Percentiles rank a stretch among this genome's conserved stretches.
phyloP scores from a whole-genome alignment of 2,797 vertebrate genomes.

The Enteromius argenteus region DNA sequence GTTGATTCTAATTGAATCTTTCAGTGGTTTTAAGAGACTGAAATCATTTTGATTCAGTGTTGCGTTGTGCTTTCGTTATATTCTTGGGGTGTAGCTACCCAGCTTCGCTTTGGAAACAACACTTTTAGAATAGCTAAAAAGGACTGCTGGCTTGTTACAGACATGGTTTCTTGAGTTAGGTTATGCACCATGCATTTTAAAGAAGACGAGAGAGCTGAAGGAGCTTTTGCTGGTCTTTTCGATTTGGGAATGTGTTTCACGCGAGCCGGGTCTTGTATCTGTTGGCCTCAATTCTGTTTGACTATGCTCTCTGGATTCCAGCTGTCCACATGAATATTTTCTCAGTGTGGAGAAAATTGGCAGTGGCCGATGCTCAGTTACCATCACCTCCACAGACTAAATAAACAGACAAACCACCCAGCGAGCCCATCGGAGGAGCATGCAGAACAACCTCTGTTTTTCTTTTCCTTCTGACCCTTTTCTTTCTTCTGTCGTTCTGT shows the following conservation, averaged over 20 bases:
- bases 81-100: not conserved
- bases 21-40: slow-evolving; percentile 1
- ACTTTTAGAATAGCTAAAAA: not conserved
- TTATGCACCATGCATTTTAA: not conserved
- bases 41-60: slow-evolving; percentile 38
- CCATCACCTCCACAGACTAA: slow-evolving; percentile 77
- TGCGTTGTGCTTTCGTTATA: not conserved
- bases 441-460: slow-evolving; percentile 47
- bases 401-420: slow-evolving; percentile 81
- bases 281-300: slow-evolving; percentile 75
- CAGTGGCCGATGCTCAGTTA: slow-evolving; percentile 70
- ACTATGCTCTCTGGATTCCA: slow-evolving; percentile 71
- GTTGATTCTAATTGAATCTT: not conserved
- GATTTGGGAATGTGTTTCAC: slow-evolving; percentile 64
- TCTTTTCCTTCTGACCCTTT: slow-evolving; percentile 43
- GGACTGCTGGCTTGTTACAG: not conserved
- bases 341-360: slow-evolving; percentile 79
- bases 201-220: not conserved
- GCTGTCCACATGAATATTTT: slow-evolving; percentile 77
- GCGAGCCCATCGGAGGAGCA: slow-evolving; percentile 62
- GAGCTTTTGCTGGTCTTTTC: slow-evolving; percentile 39
- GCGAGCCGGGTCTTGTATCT: slow-evolving; percentile 72
- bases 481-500: slow-evolving; percentile 25
- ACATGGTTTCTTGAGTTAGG: not conserved
- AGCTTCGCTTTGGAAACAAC: not conserved